phyloP scores from a whole-genome alignment of 1,140 invertebrate species.

The Zaprionus tsacasi region DNA sequence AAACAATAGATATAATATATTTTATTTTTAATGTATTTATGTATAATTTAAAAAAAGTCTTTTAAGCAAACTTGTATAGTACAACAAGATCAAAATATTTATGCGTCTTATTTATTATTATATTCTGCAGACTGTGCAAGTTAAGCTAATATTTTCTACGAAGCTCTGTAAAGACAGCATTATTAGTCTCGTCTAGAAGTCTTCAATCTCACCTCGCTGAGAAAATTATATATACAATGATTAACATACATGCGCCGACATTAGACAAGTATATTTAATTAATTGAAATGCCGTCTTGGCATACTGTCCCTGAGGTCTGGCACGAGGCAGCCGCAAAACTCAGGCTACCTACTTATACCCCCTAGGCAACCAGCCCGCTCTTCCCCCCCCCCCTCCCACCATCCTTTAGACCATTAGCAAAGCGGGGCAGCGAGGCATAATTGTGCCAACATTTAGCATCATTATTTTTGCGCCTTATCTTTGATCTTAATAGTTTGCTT shows the following conservation, averaged over 20 bases:
- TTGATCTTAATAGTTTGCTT: constrained; percentile 78
- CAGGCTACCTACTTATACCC: background rate
- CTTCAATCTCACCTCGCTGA: constrained; percentile 1
- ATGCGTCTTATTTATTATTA: no score
- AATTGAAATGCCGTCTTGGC: constrained; percentile 51
- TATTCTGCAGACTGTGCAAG: no score
- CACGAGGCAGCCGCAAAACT: constrained; percentile 6
- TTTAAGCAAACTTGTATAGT: no score
- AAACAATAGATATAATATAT: no score
- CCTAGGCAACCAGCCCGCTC: background rate
- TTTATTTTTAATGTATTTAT: no score
- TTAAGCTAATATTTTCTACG: no score
- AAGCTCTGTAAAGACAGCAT: no score
- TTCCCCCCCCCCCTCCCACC: background rate
- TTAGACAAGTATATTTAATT: constrained; percentile 50
- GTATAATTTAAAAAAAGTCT: background rate
- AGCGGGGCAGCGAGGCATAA: constrained; percentile 57
- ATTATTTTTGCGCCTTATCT: constrained; percentile 74
- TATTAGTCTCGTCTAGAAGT: background rate
- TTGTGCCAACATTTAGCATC: constrained; percentile 73
- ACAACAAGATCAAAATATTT: no score
- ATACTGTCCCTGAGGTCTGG: constrained; percentile 9
- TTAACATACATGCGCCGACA: constrained; percentile 30
- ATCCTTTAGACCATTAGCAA: constrained; percentile 45
- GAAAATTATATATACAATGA: constrained; percentile 22